Evolutionary conservation across 2,797 vertebrate species (phyloP).

Genomic region (Zalophus californianus): DNA sequence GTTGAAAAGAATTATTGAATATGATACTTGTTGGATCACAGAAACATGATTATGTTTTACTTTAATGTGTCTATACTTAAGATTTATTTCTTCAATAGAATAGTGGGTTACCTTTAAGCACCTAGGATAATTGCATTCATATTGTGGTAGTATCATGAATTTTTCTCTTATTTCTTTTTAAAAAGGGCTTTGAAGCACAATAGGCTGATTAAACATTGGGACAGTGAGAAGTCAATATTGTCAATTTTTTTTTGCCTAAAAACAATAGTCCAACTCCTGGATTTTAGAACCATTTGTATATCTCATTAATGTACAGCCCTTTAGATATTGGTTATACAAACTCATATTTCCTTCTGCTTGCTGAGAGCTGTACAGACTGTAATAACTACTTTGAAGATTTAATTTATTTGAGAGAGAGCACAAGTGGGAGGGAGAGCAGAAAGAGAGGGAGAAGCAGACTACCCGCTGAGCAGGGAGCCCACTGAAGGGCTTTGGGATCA

Average conservation of each 20-base stretch:
- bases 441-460: neutral
- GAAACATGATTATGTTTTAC: neutral
- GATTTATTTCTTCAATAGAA: neutral
- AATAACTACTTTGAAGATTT: neutral
- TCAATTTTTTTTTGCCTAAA: neutral
- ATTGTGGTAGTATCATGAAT: neutral
- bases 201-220: neutral
- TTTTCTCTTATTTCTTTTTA: conserved; percentile 18
- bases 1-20: neutral
- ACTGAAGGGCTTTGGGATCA: neutral
- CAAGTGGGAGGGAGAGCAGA: neutral
- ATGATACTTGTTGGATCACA: neutral
- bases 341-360: neutral
- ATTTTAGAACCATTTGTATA: neutral
- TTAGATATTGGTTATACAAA: neutral
- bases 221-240: neutral
- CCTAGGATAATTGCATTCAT: neutral
- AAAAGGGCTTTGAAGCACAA: neutral
- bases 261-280: neutral
- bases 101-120: conserved; percentile 7
- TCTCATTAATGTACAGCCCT: neutral
- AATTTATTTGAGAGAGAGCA: neutral
- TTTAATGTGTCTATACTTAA: neutral
- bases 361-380: neutral
- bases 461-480: neutral